Base-by-base conservation (phyloP, 2,113 vertebrate species). In the Hymenochirus boettgeri region DNA sequence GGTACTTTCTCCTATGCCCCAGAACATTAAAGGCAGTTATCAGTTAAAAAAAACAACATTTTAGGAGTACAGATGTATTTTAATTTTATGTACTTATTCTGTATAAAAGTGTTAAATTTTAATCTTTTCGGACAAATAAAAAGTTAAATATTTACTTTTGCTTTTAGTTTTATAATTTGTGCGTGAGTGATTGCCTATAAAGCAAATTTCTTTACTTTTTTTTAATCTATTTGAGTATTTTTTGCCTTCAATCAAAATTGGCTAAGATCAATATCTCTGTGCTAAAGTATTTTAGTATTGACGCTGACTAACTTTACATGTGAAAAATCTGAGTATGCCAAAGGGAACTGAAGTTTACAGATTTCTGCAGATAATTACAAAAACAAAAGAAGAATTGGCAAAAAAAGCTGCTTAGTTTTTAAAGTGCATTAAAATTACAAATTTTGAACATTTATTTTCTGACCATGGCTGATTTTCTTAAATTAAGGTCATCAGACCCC, bases 241-340 rank as follows among this genome's bases (percentile, higher is more conserved):
- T 60, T 67, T 67, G 57, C 60, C 65, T 67, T 60, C 60, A 67
- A 67, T 67, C 65, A 67, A 67, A 67, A 67, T 53, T 67, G 19
- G 27, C 33, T 60, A 22, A 60, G 48, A 67, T 67, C 65, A 67
- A 67, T 67, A 67, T 60, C 53, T 60, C 65, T 67, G 56, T 67
- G 45, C 65, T 67, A 60, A 67, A 59, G 65, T 31, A 67, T 67
- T 67, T 59, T 59, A 24, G 31, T 67, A 67, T 60, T 29, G 65
- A 67, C 42, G 56, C 57, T 48, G 45, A 54, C 35, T 60, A 51
- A 52, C 56, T 53, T 59, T 59, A 25, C 25, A 7, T 67, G 33
- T 67, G 57, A 67, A 60, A n/a, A 67, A 53, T 60, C 22, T 45
- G 56, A 31, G 33, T 22, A 60, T 60, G 65, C 65, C 56, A 60